Conservation (phyloP, 64 coral and sea anemone species). For the Pachyseris speciosa region DNA sequence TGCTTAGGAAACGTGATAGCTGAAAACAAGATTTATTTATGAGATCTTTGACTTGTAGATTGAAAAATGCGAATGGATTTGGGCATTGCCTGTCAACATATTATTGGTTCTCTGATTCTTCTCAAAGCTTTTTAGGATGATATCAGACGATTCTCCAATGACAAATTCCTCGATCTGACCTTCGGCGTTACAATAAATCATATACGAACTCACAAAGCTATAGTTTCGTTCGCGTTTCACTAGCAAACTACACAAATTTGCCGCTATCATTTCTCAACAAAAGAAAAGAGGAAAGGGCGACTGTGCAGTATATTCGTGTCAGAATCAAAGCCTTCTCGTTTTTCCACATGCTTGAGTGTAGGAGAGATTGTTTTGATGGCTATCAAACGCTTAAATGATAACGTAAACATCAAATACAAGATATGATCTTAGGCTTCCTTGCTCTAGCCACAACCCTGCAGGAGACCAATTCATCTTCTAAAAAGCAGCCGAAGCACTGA, state of each 20-base stretch:
- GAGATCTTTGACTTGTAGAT: neutral
- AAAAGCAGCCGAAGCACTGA: no score
- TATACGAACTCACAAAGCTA: no score
- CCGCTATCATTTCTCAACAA: no score
- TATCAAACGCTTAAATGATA: conserved; percentile 12
- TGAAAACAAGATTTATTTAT: neutral
- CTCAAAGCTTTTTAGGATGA: neutral
- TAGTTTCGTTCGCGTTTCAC: neutral
- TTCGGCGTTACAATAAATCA: neutral
- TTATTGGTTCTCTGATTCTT: neutral
- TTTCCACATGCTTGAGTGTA: neutral
- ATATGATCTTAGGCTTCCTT: neutral
- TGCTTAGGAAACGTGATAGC: neutral
- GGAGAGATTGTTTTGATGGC: conserved; percentile 1
- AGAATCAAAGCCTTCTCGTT: neutral
- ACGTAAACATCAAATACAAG: conserved; percentile 20
- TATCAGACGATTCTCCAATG: neutral
- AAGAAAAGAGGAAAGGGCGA: neutral
- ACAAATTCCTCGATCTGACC: neutral
- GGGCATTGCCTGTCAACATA: neutral
- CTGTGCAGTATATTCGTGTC: neutral
- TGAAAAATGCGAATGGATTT: neutral
- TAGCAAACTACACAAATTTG: neutral
- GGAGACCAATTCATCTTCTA: neutral
- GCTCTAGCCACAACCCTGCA: neutral